phyloP scores from a whole-genome alignment of 2,888 invertebrate species.

The Melikaiella ostensackeni region DNA sequence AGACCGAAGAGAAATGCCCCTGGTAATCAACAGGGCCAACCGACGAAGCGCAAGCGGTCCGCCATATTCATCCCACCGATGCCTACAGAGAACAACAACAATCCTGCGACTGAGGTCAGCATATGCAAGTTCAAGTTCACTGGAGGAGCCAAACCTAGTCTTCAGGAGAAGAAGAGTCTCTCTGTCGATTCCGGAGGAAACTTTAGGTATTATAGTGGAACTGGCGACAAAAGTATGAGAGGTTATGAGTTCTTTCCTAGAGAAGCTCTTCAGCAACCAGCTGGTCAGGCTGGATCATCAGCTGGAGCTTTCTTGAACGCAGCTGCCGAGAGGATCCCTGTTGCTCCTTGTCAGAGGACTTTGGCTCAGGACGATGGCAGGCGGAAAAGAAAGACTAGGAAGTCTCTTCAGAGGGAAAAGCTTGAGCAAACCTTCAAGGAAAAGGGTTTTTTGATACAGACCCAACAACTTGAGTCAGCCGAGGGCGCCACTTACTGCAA shows the following conservation, averaged over 20 bases:
- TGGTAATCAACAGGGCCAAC: constrained; percentile 65
- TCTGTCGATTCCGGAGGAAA: constrained; percentile 94
- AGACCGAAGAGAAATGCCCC: constrained; percentile 78
- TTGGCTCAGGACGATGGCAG: constrained; percentile 72
- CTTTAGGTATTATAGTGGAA: constrained; percentile 91
- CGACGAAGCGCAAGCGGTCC: constrained; percentile 87
- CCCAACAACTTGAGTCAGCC: constrained; percentile 94
- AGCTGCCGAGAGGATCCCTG: constrained; percentile 79
- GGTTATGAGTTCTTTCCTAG: constrained; percentile 88
- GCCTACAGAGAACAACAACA: constrained; percentile 85
- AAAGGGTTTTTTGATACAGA: constrained; percentile 94
- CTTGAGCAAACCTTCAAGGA: constrained; percentile 95
- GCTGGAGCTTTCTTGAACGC: constrained; percentile 77
- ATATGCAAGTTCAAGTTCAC: constrained; percentile 97
- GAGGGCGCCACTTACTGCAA: constrained; percentile 97
- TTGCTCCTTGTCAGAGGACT: constrained; percentile 61
- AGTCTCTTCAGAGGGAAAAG: constrained; percentile 91
- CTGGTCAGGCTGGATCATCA: constrained; percentile 77
- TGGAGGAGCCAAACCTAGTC: constrained; percentile 91
- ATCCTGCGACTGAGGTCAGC: constrained; percentile 90
- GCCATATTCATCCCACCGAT: constrained; percentile 92
- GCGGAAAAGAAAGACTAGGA: constrained; percentile 86
- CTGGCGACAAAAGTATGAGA: constrained; percentile 87
- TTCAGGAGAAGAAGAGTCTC: constrained; percentile 95
- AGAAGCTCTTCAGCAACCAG: constrained; percentile 83